phyloP scores from a whole-genome alignment of 1,140 invertebrate species.

The Sycobia sp. region DNA sequence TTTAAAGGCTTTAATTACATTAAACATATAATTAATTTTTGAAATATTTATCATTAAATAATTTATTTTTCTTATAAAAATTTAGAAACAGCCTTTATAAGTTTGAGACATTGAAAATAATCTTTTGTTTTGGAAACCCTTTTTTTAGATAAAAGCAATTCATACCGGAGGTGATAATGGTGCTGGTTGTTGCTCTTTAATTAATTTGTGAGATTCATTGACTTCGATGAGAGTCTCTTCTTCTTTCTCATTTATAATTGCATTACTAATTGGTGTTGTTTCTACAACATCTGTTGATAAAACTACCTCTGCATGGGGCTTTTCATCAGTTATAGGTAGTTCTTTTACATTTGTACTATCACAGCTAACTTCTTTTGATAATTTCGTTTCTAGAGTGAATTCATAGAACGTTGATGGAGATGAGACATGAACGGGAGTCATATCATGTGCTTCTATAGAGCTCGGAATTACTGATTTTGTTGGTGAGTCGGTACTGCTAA shows the following conservation, averaged over 20 bases:
- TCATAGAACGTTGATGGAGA: constrained; percentile 38
- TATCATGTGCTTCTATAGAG: background rate
- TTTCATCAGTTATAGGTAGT: constrained; percentile 1
- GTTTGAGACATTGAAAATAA: no score
- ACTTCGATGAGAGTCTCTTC: background rate
- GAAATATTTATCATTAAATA: no score
- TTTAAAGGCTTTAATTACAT: no score
- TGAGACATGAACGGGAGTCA: background rate
- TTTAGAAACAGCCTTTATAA: no score
- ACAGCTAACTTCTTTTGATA: constrained; percentile 31
- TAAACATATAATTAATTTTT: no score
- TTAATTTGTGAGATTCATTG: background rate
- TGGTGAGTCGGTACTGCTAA: constrained; percentile 28
- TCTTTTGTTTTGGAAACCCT: no score
- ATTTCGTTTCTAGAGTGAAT: constrained; percentile 49
- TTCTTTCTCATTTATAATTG: background rate
- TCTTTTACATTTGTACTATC: background rate
- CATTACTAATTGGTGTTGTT: background rate
- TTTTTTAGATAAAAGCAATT: no score
- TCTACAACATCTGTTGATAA: background rate
- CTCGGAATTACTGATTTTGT: constrained; percentile 6
- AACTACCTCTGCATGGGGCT: background rate
- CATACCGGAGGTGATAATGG: no score
- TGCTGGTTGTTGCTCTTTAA: background rate
- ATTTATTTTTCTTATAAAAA: no score